A percentile compares a stretch with the other conserved stretches of the same genome.
Evolutionary conservation across 2,113 vertebrate species (phyloP).

Genomic region (Riparia riparia): DNA sequence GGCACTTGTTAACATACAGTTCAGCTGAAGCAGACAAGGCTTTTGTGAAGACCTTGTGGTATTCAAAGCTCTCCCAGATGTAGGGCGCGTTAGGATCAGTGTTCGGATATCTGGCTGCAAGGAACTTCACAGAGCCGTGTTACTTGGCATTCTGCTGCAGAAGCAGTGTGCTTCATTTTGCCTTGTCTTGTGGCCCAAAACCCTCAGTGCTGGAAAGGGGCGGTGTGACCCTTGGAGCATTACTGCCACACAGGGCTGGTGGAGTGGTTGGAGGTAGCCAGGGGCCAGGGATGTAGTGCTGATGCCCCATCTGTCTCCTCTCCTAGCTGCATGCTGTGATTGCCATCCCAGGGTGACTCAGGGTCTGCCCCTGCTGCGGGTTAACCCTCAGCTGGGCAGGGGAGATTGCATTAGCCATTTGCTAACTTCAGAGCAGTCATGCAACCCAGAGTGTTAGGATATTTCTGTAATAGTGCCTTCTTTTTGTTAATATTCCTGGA

Average conservation of each 20-base stretch:
- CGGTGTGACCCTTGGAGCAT: conserved; percentile 8
- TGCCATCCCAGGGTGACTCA: neutral
- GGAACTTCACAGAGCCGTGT: neutral
- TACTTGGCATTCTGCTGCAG: neutral
- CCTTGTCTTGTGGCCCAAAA: neutral
- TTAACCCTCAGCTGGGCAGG: conserved; percentile 19
- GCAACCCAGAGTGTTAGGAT: conserved; percentile 3
- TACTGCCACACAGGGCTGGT: neutral
- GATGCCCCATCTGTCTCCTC: neutral
- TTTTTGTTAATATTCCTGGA: conserved; percentile 2
- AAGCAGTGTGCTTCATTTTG: neutral
- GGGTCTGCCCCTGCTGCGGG: neutral
- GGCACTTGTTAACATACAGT: conserved; percentile 45
- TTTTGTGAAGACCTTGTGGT: conserved; percentile 8
- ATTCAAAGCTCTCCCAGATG: conserved; percentile 11
- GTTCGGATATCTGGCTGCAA: neutral
- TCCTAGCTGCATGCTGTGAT: neutral
- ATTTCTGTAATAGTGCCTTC: conserved; percentile 1
- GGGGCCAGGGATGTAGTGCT: neutral
- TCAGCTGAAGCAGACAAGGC: conserved; percentile 34
- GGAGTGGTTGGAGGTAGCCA: neutral
- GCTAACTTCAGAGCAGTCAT: conserved; percentile 6
- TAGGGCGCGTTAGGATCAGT: neutral
- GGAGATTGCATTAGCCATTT: conserved; percentile 35
- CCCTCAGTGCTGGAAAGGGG: neutral